These are phyloP conservation scores for Lobophora halterata DNA, from an alignment of 2,888 invertebrate species.

Conservation along the genomic window DNA sequence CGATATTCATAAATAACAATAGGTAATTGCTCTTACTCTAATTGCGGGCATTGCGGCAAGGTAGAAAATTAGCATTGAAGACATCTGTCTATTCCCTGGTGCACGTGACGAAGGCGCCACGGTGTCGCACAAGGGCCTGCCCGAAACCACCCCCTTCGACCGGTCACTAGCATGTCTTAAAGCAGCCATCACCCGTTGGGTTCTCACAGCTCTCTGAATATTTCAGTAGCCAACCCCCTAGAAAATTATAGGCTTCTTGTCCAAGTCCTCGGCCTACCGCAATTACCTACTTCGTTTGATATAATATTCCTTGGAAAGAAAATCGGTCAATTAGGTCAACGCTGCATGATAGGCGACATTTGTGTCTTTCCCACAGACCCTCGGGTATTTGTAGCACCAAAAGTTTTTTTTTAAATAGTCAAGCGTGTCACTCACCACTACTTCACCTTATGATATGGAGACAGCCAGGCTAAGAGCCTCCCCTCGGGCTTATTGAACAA, in stretches of 20 bases:
- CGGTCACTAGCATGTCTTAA: slow-evolving; percentile 24
- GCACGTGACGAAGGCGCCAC: slow-evolving; percentile 28
- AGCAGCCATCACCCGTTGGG: slow-evolving; percentile 41
- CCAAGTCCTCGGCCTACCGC: slow-evolving; percentile 43
- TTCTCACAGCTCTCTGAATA: slow-evolving; percentile 69
- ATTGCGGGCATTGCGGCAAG: slow-evolving; percentile 18
- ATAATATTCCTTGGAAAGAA: slow-evolving; percentile 49
- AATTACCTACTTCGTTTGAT: slow-evolving; percentile 58
- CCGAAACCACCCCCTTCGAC: slow-evolving; percentile 28
- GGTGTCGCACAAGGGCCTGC: slow-evolving; percentile 22
- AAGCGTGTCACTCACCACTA: no score
- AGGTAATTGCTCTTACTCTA: slow-evolving; percentile 5
- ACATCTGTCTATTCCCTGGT: slow-evolving; percentile 53
- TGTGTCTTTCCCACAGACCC: slow-evolving; percentile 49
- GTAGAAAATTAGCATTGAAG: slow-evolving; percentile 36
- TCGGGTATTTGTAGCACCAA: slow-evolving; percentile 36
- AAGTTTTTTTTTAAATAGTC: no score
- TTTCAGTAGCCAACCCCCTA: slow-evolving; percentile 57
- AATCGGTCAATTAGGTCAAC: slow-evolving; percentile 58
- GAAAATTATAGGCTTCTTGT: slow-evolving; percentile 68
- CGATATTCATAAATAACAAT: no score
- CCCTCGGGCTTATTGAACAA: no score
- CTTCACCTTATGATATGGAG: no score
- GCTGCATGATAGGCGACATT: slow-evolving; percentile 54
- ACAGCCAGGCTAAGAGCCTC: no score